Conservation (phyloP, 2,113 vertebrate genomes). For the Caranx melampygus region DNA sequence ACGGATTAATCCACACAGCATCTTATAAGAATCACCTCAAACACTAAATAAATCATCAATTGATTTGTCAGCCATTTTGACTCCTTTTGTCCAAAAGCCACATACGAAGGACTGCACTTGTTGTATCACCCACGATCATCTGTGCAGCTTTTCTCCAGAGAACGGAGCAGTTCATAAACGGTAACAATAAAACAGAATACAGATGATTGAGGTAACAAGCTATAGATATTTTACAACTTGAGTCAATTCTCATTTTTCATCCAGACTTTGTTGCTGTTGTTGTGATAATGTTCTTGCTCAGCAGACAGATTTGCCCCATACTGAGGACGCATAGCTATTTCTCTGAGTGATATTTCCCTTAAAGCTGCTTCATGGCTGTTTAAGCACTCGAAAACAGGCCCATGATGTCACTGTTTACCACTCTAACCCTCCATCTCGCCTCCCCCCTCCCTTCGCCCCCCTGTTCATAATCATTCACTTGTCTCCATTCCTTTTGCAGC, state of each 20-base stretch:
- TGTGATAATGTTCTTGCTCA: constrained; percentile 36
- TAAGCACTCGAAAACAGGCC: constrained; percentile 62
- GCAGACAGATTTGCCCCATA: constrained; percentile 27
- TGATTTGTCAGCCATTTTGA: constrained; percentile 7
- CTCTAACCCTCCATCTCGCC: constrained; percentile 33
- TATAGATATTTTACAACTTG: constrained; percentile 3
- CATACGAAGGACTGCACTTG: constrained; percentile 3
- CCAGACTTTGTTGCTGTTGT: constrained; percentile 12
- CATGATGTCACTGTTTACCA: constrained; percentile 71
- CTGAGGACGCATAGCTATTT: constrained; percentile 17
- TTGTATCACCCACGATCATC: constrained; percentile 21
- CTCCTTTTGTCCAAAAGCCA: constrained; percentile 32
- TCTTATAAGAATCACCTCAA: constrained; percentile 34
- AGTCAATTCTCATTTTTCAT: constrained; percentile 4
- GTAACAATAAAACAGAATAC: constrained; percentile 18
- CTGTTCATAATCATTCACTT: constrained; percentile 76
- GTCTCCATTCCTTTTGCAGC: constrained; percentile 77
- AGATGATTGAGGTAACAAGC: constrained; percentile 14
- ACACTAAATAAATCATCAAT: constrained; percentile 41
- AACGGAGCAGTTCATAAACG: constrained; percentile 24
- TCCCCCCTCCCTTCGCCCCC: constrained; percentile 27
- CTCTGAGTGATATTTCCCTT: constrained; percentile 45
- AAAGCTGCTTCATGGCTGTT: constrained; percentile 50
- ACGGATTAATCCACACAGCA: constrained; percentile 29
- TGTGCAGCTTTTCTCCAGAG: constrained; percentile 19